phyloP scores from a whole-genome alignment of 2,797 vertebrate species.

The Neosalanx taihuensis region DNA sequence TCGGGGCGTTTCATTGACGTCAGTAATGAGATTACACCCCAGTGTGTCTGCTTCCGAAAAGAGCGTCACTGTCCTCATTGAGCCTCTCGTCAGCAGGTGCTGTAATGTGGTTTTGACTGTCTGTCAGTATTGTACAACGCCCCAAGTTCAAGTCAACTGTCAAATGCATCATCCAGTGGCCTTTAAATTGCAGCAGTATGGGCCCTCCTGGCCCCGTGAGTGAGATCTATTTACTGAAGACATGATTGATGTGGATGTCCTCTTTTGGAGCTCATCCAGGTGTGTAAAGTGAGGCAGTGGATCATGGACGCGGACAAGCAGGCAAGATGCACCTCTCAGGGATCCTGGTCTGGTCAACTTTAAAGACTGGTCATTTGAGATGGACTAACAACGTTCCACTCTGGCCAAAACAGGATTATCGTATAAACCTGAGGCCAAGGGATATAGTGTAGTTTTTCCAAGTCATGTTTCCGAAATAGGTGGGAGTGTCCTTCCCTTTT shows the following conservation, averaged over 20 bases:
- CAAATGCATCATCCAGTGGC: slow-evolving; percentile 25
- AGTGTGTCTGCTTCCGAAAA: slow-evolving; percentile 61
- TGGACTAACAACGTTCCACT: background rate
- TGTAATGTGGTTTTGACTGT: slow-evolving; percentile 6
- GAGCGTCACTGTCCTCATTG: slow-evolving; percentile 38
- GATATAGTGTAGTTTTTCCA: background rate
- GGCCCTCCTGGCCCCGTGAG: background rate
- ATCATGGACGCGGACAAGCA: background rate
- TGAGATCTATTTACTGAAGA: background rate
- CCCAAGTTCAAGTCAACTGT: background rate
- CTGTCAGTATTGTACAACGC: background rate
- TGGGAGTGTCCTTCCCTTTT: background rate
- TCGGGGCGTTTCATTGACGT: slow-evolving; percentile 63
- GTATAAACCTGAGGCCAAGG: no score
- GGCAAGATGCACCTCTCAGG: background rate
- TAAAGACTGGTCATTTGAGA: background rate
- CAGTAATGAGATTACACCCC: slow-evolving; percentile 70
- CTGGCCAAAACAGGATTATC: no score
- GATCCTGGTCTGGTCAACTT: background rate
- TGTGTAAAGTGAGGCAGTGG: background rate
- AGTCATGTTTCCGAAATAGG: background rate
- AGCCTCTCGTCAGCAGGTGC: slow-evolving; percentile 30
- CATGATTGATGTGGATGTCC: background rate
- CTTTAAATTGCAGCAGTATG: slow-evolving; percentile 27
- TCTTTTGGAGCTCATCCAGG: background rate